Conservation (phyloP, 2,113 vertebrate genomes). For the Aix galericulata region DNA sequence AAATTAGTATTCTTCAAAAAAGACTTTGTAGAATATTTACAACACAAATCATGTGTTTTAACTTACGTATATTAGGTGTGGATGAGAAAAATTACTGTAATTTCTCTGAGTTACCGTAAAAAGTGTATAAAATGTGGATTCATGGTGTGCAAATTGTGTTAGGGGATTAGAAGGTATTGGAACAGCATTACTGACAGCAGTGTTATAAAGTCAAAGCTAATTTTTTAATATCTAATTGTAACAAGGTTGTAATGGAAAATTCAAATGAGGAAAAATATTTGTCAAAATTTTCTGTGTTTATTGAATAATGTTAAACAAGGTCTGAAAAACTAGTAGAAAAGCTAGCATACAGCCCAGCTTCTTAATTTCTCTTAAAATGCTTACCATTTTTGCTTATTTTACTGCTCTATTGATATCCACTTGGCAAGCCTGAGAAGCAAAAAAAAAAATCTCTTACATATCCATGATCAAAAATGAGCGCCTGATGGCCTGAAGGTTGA, state of each 20-base stretch:
- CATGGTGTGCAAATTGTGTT: not conserved
- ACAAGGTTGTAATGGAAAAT: not conserved
- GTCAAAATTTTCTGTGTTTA: not conserved
- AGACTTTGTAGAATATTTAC: not conserved
- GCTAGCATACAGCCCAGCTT: not conserved
- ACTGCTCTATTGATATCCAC: slow-evolving; percentile 70
- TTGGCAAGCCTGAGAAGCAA: slow-evolving; percentile 76
- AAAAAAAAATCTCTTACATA: slow-evolving; percentile 79
- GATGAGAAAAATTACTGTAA: not conserved
- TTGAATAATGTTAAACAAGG: not conserved
- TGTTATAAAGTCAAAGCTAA: not conserved
- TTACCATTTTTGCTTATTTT: slow-evolving; percentile 75
- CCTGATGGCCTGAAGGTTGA: slow-evolving; percentile 87
- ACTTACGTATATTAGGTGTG: not conserved
- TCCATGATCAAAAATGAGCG: slow-evolving; percentile 88
- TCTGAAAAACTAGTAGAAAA: not conserved
- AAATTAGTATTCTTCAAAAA: not conserved
- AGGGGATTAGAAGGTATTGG: not conserved
- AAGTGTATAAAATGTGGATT: not conserved
- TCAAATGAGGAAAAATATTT: not conserved
- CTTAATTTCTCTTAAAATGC: slow-evolving; percentile 66
- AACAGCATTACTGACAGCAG: not conserved
- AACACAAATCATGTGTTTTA: not conserved
- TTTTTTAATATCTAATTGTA: not conserved
- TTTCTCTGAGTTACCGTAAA: not conserved